Evolutionary conservation across 2,113 vertebrate genomes (phyloP).

Genomic region (Pontoporia blainvillei): DNA sequence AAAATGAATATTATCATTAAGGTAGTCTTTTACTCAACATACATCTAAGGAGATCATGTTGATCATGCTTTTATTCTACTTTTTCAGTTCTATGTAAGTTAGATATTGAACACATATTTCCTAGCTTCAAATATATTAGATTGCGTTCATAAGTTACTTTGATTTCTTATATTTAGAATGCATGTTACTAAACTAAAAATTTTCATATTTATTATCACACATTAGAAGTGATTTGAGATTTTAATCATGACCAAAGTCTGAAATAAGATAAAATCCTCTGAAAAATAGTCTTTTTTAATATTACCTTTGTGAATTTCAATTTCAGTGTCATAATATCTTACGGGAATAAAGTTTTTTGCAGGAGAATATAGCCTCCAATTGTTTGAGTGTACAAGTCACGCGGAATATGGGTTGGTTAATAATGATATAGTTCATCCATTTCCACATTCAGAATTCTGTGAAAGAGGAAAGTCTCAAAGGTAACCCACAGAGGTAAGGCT

Average conservation of each 20-base stretch:
- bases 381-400: not conserved
- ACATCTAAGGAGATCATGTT: not conserved
- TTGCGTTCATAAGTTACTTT: not conserved
- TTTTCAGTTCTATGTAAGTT: not conserved
- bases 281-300: not conserved
- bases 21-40: not conserved
- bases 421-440: not conserved
- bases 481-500: not conserved
- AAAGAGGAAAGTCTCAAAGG: not conserved
- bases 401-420: not conserved
- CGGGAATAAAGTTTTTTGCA: not conserved
- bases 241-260: not conserved
- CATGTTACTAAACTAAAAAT: not conserved
- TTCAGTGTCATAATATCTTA: not conserved
- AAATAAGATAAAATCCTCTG: not conserved
- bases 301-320: not conserved
- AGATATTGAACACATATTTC: not conserved
- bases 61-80: not conserved
- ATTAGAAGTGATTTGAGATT: not conserved
- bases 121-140: not conserved
- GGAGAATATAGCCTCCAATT: not conserved
- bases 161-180: not conserved
- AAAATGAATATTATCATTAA: not conserved
- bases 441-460: not conserved
- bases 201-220: not conserved